Conservation (phyloP, 2,113 vertebrate genomes). For the Microcebus jonahi region DNA sequence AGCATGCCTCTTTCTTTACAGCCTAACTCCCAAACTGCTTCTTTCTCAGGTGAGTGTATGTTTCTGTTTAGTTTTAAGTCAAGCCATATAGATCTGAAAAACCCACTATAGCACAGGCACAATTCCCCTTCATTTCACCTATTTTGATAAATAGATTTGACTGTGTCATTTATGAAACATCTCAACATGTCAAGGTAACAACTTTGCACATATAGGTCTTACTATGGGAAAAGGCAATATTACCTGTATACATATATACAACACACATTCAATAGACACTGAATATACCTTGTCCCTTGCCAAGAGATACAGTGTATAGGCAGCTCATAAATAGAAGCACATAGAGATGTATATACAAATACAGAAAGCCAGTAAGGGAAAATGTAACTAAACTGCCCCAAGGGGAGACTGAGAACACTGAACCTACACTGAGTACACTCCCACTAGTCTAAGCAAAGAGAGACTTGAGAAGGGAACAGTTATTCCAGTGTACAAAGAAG, state of each 20-base stretch:
- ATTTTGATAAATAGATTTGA: conserved; percentile 39
- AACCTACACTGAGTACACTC: conserved; percentile 1
- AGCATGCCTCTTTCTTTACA: neutral
- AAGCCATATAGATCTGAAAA: conserved; percentile 43
- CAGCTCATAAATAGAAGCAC: conserved; percentile 48
- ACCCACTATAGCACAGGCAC: neutral
- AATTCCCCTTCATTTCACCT: conserved; percentile 6
- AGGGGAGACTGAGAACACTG: conserved; percentile 17
- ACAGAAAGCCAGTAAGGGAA: conserved; percentile 35
- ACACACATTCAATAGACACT: neutral
- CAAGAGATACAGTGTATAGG: conserved; percentile 6
- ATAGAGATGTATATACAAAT: conserved; percentile 21
- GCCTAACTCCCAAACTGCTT: conserved; percentile 14
- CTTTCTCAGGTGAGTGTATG: neutral
- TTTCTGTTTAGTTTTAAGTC: conserved; percentile 55
- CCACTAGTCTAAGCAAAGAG: conserved; percentile 43
- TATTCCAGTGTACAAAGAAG: conserved; percentile 49
- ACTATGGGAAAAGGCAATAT: neutral
- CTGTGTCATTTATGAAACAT: conserved; percentile 44
- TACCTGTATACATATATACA: neutral
- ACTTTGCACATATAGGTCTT: conserved; percentile 5
- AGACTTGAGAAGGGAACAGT: conserved; percentile 33
- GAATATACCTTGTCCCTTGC: neutral
- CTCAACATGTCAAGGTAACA: conserved; percentile 25
- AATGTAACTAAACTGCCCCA: neutral